A percentile compares a stretch with the other conserved stretches of the same genome.
These are phyloP conservation scores for Laothoe populi DNA, from an alignment of 2,888 invertebrate genomes.

Conservation along the genomic window DNA sequence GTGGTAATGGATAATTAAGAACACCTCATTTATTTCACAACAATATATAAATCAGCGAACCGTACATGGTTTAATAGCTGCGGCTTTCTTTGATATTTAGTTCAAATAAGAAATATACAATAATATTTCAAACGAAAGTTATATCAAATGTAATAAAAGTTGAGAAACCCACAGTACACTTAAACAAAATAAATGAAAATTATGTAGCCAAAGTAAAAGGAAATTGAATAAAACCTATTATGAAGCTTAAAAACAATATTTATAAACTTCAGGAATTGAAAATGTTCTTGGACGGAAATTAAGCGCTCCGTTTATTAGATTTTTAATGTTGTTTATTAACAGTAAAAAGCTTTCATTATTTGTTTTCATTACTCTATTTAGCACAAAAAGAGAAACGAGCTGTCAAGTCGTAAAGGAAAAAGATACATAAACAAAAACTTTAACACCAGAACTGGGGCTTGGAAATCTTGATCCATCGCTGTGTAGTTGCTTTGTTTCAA, in stretches of 20 bases:
- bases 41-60: background rate
- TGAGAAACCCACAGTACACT: background rate
- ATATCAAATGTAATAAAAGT: background rate
- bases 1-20: constrained; percentile 2
- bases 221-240: constrained; percentile 11
- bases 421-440: constrained; percentile 16
- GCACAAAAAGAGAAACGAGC: background rate
- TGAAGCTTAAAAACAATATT: constrained; percentile 15
- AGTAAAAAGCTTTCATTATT: background rate
- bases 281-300: constrained; percentile 16
- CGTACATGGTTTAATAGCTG: background rate
- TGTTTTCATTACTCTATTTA: background rate
- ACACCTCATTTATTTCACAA: background rate
- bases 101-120: background rate
- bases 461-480: constrained; percentile 13
- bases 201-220: no score
- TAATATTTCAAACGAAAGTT: background rate
- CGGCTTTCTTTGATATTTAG: background rate
- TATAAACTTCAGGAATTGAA: background rate
- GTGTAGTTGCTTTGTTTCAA: constrained; percentile 26
- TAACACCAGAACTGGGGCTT: constrained; percentile 17
- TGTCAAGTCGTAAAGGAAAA: background rate
- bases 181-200: background rate
- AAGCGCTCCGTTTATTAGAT: background rate
- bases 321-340: background rate